Percentiles rank a stretch among this genome's conserved stretches.
Evolutionary conservation across 2,113 vertebrate genomes (phyloP).

Genomic region (Bubo bubo): DNA sequence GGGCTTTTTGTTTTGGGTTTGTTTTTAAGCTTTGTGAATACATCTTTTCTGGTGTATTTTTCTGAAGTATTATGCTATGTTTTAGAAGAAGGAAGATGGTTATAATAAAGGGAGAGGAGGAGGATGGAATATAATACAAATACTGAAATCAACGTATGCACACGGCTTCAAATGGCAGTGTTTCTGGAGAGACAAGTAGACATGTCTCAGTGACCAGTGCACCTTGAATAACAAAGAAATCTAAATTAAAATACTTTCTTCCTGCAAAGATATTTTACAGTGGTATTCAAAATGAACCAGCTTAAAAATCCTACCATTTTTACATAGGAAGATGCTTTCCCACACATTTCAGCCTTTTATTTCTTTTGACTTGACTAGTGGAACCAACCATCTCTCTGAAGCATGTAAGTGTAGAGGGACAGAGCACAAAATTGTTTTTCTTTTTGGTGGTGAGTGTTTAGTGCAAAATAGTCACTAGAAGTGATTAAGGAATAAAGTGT

Average conservation of each 20-base stretch:
- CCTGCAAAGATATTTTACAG: not conserved
- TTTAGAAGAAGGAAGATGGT: not conserved
- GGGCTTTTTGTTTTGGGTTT: not conserved
- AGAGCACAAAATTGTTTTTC: not conserved
- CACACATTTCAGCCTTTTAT: not conserved
- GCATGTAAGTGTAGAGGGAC: not conserved
- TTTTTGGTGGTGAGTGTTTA: not conserved
- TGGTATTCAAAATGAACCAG: not conserved
- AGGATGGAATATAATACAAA: not conserved
- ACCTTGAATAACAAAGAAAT: not conserved
- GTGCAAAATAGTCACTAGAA: not conserved
- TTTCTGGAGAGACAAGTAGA: not conserved
- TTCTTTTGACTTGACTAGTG: not conserved
- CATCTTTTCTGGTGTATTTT: not conserved
- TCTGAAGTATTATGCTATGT: not conserved
- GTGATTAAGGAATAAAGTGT: not conserved
- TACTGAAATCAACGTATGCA: not conserved
- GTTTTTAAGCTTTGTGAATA: not conserved
- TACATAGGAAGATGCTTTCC: not conserved
- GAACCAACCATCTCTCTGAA: not conserved
- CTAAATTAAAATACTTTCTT: not conserved
- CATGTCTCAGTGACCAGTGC: not conserved
- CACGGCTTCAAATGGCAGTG: not conserved
- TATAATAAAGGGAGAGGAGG: not conserved
- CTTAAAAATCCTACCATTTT: not conserved